Base-by-base conservation (phyloP, 2,888 invertebrate species). In the Trichogramma dendrolimi region DNA sequence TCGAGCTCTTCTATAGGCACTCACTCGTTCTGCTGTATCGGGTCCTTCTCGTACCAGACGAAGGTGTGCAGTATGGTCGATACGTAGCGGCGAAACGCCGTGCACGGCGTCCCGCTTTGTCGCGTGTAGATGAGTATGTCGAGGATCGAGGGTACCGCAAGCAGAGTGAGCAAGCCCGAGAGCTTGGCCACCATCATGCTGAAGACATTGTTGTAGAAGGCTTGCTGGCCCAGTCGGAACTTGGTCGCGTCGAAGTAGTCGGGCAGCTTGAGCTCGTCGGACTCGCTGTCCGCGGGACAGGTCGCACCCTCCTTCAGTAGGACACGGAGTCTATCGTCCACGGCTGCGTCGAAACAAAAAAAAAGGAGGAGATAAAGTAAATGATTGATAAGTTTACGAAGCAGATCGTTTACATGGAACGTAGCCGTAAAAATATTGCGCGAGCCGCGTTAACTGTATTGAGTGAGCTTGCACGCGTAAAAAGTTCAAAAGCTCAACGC, bases 1-100 rank as follows among this genome's bases (percentile, higher is more conserved):
- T 7, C 7, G 11, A 44, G 4, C 0, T 2, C 27, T 4, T n/a
- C 41, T 10, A 14, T 44, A n/a, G 11, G 11, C 53, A 73, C 75
- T 73, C 62, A 77, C 78, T 73, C 70, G 40, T 67, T 64, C 41
- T 72, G 65, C 52, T 68, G 64, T 5, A 56, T 62, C 7, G 78
- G 83, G 58, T 89, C 86, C 42, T 85, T 80, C 62, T 86, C 84
- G 75, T 94, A 92, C 95, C 95, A 96, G 4, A 86, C 78, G 11
- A 86, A 78, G 62, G 89, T 87, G 72, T 94, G 92, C 4, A 88
- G 82, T 49, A 91, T 80, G 0, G 95, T 95, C 5, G 88, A 85
- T 6, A 91, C 78, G 75, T 95, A 95, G 70, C 95, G 82, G 64
- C 83, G 85, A 77, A 91, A 91, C 0, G 92, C 88, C 1, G 85